These are phyloP conservation scores for Lucinisca nassula DNA, from an alignment of 2,888 invertebrate genomes.

Conservation along the genomic window DNA sequence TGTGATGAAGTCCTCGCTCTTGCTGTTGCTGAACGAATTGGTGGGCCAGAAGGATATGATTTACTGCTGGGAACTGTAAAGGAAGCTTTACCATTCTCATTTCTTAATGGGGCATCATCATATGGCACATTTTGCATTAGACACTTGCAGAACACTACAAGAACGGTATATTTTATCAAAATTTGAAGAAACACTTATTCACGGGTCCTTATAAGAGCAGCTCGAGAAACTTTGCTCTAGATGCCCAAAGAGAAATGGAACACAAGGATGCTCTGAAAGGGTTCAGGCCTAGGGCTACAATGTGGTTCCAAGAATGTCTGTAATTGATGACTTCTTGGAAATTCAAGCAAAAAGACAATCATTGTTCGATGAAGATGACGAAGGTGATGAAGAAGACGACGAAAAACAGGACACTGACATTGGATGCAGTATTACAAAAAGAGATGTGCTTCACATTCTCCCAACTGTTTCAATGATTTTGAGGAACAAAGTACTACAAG, in stretches of 20 bases:
- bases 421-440: background rate
- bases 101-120: slow-evolving; percentile 58
- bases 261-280: slow-evolving; percentile 57
- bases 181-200: slow-evolving; percentile 21
- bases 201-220: slow-evolving; percentile 45
- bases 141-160: background rate
- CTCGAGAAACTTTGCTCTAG: slow-evolving; percentile 48
- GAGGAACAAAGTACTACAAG: too few species aligned
- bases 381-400: background rate
- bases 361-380: background rate
- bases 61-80: background rate
- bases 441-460: background rate
- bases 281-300: slow-evolving; percentile 53
- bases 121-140: slow-evolving; percentile 52
- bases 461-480: background rate
- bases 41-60: slow-evolving; percentile 32
- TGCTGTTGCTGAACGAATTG: slow-evolving; percentile 44
- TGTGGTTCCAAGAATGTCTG: too few species aligned
- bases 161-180: background rate
- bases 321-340: background rate
- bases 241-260: slow-evolving; percentile 59
- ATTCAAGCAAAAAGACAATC: background rate
- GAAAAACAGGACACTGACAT: background rate
- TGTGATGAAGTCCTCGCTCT: slow-evolving; percentile 48
- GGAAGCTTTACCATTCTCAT: slow-evolving; percentile 58